Percentiles rank a stretch among this genome's conserved stretches.
phyloP scores from a whole-genome alignment of 2,888 invertebrate species.

The Eumerus sabulonum region DNA sequence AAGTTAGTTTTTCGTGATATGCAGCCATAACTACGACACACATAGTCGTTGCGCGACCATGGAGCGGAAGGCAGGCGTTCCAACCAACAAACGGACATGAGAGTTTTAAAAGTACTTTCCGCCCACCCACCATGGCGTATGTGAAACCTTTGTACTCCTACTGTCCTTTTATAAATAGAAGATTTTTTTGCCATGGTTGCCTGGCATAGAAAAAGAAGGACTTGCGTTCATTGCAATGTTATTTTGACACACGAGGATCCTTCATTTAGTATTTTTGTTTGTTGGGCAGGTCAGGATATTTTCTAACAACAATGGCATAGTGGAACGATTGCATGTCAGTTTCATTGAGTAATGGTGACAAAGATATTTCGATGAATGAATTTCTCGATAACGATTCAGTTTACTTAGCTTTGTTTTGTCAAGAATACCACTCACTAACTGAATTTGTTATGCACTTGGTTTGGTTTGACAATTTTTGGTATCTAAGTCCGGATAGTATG shows the following conservation, averaged over 20 bases:
- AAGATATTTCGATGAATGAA: slow-evolving; percentile 46
- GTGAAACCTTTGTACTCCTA: background rate
- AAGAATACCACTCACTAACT: no score
- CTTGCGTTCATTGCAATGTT: slow-evolving; percentile 39
- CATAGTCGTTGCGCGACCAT: slow-evolving; percentile 31
- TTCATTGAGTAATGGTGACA: slow-evolving; percentile 50
- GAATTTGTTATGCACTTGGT: no score
- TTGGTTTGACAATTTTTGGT: no score
- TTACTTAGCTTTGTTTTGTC: no score
- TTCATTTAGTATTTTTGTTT: no score
- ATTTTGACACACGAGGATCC: slow-evolving; percentile 36
- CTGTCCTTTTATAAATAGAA: slow-evolving; percentile 24
- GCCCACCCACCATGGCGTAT: background rate
- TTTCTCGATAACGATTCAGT: background rate
- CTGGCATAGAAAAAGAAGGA: slow-evolving; percentile 31
- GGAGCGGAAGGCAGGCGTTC: slow-evolving; percentile 4
- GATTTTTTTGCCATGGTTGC: slow-evolving; percentile 25
- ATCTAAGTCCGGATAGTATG: no score
- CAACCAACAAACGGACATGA: slow-evolving; percentile 48
- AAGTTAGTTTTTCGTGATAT: slow-evolving; percentile 58
- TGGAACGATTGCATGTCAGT: slow-evolving; percentile 33
- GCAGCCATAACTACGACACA: slow-evolving; percentile 51
- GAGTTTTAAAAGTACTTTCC: slow-evolving; percentile 41
- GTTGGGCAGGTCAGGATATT: no score
- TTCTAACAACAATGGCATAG: background rate